Percentiles rank a stretch among this genome's conserved stretches.
These are phyloP conservation scores for Carduelis carduelis DNA, from an alignment of 2,797 vertebrate species.

Conservation along the genomic window DNA sequence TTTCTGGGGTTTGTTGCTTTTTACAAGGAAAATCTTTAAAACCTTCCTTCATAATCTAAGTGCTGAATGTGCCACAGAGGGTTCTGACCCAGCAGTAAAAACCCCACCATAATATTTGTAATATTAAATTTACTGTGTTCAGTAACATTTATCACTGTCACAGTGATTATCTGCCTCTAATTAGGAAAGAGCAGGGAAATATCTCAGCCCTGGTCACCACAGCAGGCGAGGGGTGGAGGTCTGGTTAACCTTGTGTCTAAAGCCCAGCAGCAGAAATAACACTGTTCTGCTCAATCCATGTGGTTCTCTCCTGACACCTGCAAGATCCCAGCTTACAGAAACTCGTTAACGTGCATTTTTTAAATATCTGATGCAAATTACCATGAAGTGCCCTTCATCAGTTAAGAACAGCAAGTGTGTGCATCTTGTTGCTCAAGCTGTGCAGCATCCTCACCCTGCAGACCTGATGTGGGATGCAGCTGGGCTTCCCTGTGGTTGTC, in stretches of 20 bases:
- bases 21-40: constrained; percentile 13
- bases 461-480: not conserved
- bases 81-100: constrained; percentile 35
- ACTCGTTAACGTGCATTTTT: not conserved
- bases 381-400: not conserved
- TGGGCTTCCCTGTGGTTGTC: fast-evolving
- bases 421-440: not conserved
- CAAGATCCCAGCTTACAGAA: not conserved
- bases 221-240: fast-evolving
- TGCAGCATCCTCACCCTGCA: not conserved
- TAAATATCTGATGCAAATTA: not conserved
- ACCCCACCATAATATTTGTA: not conserved
- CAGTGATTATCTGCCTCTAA: constrained; percentile 54
- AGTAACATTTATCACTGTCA: constrained; percentile 50
- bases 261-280: not conserved
- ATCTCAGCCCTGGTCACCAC: not conserved
- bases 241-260: not conserved
- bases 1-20: not conserved
- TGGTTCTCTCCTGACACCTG: not conserved
- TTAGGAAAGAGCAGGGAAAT: constrained; percentile 31
- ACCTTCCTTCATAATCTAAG: not conserved
- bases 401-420: not conserved
- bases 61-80: not conserved
- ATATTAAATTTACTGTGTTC: constrained; percentile 33
- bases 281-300: not conserved